phyloP scores from a whole-genome alignment of 2,888 invertebrate species.

The Stomorhina lunata region DNA sequence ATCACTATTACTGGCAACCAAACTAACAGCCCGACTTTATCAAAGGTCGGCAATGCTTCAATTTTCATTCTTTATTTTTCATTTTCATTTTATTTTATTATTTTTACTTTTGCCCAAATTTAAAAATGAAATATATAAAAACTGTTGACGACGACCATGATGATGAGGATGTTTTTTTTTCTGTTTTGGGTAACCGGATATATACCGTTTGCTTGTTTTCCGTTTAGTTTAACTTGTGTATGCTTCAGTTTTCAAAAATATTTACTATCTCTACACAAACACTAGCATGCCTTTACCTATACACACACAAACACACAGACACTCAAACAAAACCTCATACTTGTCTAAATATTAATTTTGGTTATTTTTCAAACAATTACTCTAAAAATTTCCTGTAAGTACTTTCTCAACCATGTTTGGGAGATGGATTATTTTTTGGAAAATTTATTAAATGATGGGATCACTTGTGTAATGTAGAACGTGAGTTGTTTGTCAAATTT shows the following conservation, averaged over 20 bases:
- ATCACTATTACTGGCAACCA: conserved; percentile 51
- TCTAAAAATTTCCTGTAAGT: conserved; percentile 64
- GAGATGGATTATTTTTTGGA: conserved; percentile 64
- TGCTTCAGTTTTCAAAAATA: conserved; percentile 49
- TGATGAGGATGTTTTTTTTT: conserved; percentile 31
- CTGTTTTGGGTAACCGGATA: conserved; percentile 47
- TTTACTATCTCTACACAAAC: background rate
- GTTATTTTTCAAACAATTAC: conserved; percentile 65
- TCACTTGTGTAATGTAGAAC: conserved; percentile 57
- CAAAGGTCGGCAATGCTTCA: conserved; percentile 56
- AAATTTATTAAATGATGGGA: conserved; percentile 64
- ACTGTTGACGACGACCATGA: conserved; percentile 23
- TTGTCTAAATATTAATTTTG: conserved; percentile 57
- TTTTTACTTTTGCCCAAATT: conserved; percentile 40
- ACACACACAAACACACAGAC: background rate
- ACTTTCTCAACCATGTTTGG: conserved; percentile 60
- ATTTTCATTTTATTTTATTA: conserved; percentile 38
- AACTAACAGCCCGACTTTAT: too few relatives aligned
- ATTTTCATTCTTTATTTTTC: conserved; percentile 29
- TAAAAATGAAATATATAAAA: conserved; percentile 29
- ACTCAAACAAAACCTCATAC: conserved; percentile 10
- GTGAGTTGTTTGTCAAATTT: conserved; percentile 51
- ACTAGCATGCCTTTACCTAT: conserved; percentile 4
- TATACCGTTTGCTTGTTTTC: conserved; percentile 66
- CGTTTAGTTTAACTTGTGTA: conserved; percentile 65